These are phyloP conservation scores for Chironomus striatipennis DNA, from an alignment of 1,140 invertebrate genomes.

Conservation along the genomic window DNA sequence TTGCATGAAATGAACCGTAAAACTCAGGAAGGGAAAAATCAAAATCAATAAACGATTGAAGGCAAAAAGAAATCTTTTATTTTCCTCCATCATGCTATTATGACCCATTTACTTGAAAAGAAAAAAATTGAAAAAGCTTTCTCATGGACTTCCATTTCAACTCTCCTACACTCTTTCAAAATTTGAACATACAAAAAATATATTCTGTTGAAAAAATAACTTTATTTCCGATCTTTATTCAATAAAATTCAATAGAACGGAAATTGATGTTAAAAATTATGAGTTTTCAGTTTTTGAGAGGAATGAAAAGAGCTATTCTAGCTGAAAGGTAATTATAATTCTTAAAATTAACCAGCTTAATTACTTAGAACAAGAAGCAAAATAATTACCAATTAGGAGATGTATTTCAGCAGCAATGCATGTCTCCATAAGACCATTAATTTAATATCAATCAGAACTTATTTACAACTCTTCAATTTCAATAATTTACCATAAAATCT, in stretches of 20 bases:
- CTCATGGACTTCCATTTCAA: neutral
- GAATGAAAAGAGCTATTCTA: neutral
- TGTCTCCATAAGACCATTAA: too few relatives aligned
- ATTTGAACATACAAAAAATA: neutral
- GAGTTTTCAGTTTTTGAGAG: neutral
- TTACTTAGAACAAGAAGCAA: too few relatives aligned
- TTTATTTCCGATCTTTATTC: slow-evolving; percentile 5
- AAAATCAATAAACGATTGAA: slow-evolving; percentile 19
- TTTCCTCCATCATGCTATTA: neutral
- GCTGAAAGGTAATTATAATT: too few relatives aligned
- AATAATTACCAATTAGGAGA: too few relatives aligned
- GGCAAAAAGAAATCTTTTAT: neutral
- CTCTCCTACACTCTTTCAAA: neutral
- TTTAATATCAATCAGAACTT: too few relatives aligned
- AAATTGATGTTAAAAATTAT: neutral
- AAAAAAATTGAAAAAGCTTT: neutral
- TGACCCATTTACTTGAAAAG: neutral
- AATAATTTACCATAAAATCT: too few relatives aligned
- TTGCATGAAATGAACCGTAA: slow-evolving; percentile 21
- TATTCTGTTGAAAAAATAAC: neutral
- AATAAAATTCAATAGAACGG: slow-evolving; percentile 10
- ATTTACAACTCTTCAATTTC: too few relatives aligned
- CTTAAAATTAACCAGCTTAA: too few relatives aligned
- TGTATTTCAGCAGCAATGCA: too few relatives aligned
- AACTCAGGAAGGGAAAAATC: slow-evolving; percentile 15